phyloP scores from a whole-genome alignment of 23 tunicate genomes.

The Corella eumyota region DNA sequence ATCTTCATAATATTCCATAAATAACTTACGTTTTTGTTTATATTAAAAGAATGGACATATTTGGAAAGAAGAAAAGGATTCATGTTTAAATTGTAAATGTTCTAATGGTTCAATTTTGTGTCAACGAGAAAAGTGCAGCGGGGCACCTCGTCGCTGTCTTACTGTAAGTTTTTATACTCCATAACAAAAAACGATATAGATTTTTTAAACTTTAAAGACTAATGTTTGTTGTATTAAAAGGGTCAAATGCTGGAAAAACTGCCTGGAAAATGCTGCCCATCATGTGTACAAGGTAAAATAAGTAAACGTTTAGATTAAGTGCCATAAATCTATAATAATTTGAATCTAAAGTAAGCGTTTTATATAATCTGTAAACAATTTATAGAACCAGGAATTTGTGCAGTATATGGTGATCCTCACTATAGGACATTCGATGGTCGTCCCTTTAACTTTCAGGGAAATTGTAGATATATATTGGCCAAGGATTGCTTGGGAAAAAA shows the following conservation, averaged over 20 bases:
- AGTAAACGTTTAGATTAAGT: neutral
- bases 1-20: neutral
- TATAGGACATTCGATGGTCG: constrained; percentile 87
- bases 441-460: constrained; percentile 79
- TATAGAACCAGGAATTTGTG: constrained; percentile 78
- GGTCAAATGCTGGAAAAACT: constrained; percentile 36
- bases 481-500: constrained; percentile 45
- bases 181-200: too few relatives aligned
- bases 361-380: too few relatives aligned
- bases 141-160: constrained; percentile 1
- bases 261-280: constrained; percentile 73
- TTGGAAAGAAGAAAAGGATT: constrained; percentile 25
- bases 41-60: constrained; percentile 60
- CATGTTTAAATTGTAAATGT: constrained; percentile 27
- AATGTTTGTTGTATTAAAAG: constrained; percentile 22
- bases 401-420: constrained; percentile 91
- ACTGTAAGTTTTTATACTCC: too few relatives aligned
- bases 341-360: too few relatives aligned
- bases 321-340: neutral
- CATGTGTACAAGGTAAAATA: constrained; percentile 47
- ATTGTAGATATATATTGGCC: constrained; percentile 58
- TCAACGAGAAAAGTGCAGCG: constrained; percentile 3
- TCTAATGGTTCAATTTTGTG: constrained; percentile 44
- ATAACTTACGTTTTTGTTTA: neutral
- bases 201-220: too few relatives aligned